Evolutionary conservation across 2,888 invertebrate genomes (phyloP).

Genomic region (Smittia aterrima): DNA sequence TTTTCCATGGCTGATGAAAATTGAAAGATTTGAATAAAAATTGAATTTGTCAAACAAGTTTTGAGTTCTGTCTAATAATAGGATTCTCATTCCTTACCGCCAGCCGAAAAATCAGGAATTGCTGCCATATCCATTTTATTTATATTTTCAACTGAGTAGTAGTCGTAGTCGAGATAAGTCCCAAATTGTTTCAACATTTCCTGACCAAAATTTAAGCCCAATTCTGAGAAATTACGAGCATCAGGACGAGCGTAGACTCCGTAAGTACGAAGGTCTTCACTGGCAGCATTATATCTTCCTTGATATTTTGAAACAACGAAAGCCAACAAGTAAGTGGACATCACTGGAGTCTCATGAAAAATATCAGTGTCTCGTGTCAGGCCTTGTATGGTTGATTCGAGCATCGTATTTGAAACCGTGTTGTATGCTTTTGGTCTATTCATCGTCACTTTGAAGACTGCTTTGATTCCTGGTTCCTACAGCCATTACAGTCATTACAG

Average conservation of each 20-base stretch:
- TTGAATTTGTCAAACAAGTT: background rate
- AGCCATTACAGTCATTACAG: conserved; percentile 74
- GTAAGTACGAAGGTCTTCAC: conserved; percentile 55
- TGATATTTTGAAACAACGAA: conserved; percentile 75
- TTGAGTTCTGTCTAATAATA: conserved; percentile 43
- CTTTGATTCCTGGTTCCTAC: conserved; percentile 72
- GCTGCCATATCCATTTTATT: conserved; percentile 82
- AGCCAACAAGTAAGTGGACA: conserved; percentile 83
- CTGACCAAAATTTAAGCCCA: conserved; percentile 63
- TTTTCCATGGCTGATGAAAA: conserved; percentile 55
- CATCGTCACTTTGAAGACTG: conserved; percentile 59
- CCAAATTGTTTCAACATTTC: conserved; percentile 57
- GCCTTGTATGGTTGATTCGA: background rate
- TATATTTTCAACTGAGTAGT: conserved; percentile 57
- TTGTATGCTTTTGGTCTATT: conserved; percentile 47
- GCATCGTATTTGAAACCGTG: background rate
- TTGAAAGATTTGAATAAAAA: background rate
- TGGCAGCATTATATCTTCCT: conserved; percentile 46
- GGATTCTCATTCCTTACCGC: conserved; percentile 75
- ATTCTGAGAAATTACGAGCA: conserved; percentile 64
- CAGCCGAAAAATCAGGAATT: conserved; percentile 77
- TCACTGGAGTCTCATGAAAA: conserved; percentile 53
- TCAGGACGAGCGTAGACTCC: conserved; percentile 69
- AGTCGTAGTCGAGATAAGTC: conserved; percentile 60
- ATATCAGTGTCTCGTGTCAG: background rate